These are phyloP conservation scores for Teleopsis dalmanni DNA, from an alignment of 1,140 invertebrate species.

Conservation along the genomic window DNA sequence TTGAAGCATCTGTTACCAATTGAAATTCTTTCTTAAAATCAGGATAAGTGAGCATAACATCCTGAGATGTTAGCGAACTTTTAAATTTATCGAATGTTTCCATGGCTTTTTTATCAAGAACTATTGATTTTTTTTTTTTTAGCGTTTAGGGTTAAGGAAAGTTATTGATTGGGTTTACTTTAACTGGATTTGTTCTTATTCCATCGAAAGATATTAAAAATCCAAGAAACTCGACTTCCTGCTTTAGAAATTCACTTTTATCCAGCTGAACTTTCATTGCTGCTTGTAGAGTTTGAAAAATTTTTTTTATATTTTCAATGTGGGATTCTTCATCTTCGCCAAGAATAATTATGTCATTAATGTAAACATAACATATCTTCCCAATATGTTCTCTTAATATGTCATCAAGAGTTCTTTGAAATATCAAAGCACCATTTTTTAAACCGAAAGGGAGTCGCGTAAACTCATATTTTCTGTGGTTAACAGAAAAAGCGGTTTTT, in stretches of 20 bases:
- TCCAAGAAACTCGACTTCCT: slow-evolving; percentile 15
- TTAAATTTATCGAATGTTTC: slow-evolving; percentile 13
- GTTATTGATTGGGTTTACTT: slow-evolving; percentile 8
- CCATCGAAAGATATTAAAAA: slow-evolving; percentile 14
- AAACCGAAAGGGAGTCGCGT: too few species aligned
- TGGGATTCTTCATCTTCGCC: neutral
- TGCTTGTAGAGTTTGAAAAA: slow-evolving; percentile 18
- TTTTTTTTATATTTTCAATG: neutral
- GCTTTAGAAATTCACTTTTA: slow-evolving; percentile 43
- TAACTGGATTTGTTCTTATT: slow-evolving; percentile 14
- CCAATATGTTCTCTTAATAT: slow-evolving; percentile 9
- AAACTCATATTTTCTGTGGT: too few species aligned
- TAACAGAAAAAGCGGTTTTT: too few species aligned
- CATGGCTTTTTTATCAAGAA: neutral
- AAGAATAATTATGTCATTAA: slow-evolving; percentile 5
- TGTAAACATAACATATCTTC: slow-evolving; percentile 6
- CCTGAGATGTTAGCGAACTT: slow-evolving; percentile 23
- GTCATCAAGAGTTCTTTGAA: too few species aligned
- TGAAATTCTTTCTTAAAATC: slow-evolving; percentile 29
- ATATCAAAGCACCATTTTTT: too few species aligned
- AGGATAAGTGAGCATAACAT: slow-evolving; percentile 34
- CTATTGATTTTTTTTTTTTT: slow-evolving; percentile 8
- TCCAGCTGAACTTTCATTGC: slow-evolving; percentile 45
- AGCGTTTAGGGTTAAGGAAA: slow-evolving; percentile 7
- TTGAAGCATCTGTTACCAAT: slow-evolving; percentile 27